phyloP scores from a whole-genome alignment of 2,888 invertebrate species.

The Melitaea athalia region DNA sequence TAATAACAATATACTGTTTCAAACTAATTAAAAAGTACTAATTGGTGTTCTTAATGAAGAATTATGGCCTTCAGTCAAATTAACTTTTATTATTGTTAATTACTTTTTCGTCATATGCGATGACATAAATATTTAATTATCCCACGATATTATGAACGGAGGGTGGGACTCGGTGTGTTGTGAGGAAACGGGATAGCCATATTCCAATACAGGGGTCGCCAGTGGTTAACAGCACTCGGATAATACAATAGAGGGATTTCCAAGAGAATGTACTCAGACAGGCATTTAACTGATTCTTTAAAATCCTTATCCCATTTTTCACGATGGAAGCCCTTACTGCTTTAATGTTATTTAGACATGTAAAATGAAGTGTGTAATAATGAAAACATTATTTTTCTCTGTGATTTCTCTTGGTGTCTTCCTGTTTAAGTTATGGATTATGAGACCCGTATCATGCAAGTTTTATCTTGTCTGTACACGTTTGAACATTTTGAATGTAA shows the following conservation, averaged over 20 bases:
- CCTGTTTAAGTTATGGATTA: conserved; percentile 29
- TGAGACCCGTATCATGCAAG: conserved; percentile 50
- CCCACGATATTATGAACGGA: conserved; percentile 67
- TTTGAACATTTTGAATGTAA: conserved; percentile 44
- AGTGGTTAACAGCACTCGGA: conserved; percentile 58
- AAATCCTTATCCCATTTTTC: conserved; percentile 40
- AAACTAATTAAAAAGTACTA: conserved; percentile 15
- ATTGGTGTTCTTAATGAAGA: conserved; percentile 18
- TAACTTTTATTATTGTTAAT: conserved; percentile 37
- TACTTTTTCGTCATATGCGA: conserved; percentile 51
- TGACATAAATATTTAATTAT: conserved; percentile 80
- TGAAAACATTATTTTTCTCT: neutral
- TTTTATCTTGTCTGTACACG: conserved; percentile 51
- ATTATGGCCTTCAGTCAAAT: conserved; percentile 30
- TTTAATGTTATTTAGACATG: neutral
- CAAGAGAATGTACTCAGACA: conserved; percentile 57
- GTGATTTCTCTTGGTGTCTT: conserved; percentile 10
- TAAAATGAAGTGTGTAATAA: neutral
- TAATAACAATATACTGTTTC: conserved; percentile 21
- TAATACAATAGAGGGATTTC: conserved; percentile 61
- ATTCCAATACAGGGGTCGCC: conserved; percentile 68
- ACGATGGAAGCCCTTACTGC: neutral
- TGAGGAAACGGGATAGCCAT: conserved; percentile 64
- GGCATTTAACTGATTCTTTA: conserved; percentile 46
- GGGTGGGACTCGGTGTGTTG: conserved; percentile 57